Evolutionary conservation across 1,140 invertebrate species (phyloP).

Genomic region (Drosophila truncata): DNA sequence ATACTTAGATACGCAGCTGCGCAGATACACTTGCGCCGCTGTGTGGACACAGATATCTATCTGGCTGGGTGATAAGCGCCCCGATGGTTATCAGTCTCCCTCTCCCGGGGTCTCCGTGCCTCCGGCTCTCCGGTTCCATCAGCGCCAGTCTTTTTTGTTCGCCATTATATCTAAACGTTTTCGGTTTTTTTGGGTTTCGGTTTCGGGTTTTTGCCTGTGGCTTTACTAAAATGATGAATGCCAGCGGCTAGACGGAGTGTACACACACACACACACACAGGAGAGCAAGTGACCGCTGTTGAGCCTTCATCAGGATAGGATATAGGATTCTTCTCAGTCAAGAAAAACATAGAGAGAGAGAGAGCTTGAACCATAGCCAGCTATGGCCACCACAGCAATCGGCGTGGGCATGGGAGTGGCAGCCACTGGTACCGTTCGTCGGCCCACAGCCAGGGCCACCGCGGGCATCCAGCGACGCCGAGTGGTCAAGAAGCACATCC

Average conservation of each 20-base stretch:
- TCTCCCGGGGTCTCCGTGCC: constrained; percentile 23
- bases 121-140: constrained; percentile 22
- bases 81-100: constrained; percentile 72
- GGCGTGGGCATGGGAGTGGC: constrained; percentile 19
- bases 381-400: constrained; percentile 51
- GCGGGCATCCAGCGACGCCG: constrained; percentile 78
- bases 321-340: background rate
- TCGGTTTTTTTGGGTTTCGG: constrained; percentile 5
- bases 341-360: background rate
- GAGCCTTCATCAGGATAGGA: background rate
- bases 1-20: constrained; percentile 33
- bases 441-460: constrained; percentile 67
- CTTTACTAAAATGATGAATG: constrained; percentile 68
- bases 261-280: constrained; percentile 42
- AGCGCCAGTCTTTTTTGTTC: constrained; percentile 29
- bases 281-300: background rate
- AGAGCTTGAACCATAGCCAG: constrained; percentile 6
- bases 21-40: constrained; percentile 29
- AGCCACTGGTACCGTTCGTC: constrained; percentile 41
- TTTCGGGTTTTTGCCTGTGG: constrained; percentile 9
- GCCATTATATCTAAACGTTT: constrained; percentile 71
- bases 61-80: constrained; percentile 63
- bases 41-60: constrained; percentile 40
- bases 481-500: constrained; percentile 84
- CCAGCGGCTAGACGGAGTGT: constrained; percentile 58